Evolutionary conservation across 2,113 vertebrate genomes (phyloP).

Genomic region (Elephantulus edwardii): DNA sequence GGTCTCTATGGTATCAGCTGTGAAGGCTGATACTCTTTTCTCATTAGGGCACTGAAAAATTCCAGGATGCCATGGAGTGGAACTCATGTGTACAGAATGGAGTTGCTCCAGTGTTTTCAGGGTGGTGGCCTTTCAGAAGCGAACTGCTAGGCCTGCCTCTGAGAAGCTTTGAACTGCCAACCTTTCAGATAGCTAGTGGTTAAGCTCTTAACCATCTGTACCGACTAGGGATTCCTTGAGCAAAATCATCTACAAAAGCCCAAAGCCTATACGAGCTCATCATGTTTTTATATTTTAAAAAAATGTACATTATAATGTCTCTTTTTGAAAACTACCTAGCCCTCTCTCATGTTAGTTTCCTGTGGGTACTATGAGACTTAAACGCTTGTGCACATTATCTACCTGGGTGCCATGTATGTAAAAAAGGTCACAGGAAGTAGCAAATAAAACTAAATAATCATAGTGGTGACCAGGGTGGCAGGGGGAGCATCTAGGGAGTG

Average conservation of each 20-base stretch:
- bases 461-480: not conserved
- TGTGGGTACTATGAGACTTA: not conserved
- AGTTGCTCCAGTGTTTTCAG: not conserved
- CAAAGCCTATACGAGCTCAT: not conserved
- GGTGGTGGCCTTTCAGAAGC: not conserved
- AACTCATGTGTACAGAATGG: not conserved
- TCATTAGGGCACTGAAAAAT: not conserved
- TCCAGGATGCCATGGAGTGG: not conserved
- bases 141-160: not conserved
- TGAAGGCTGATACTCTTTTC: not conserved
- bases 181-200: not conserved
- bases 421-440: not conserved
- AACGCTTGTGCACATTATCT: not conserved
- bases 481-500: not conserved
- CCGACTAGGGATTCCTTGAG: not conserved
- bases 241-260: not conserved
- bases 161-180: not conserved
- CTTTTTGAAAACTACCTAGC: not conserved
- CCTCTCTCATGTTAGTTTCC: not conserved
- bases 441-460: not conserved
- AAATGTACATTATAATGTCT: not conserved
- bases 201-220: not conserved
- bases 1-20: not conserved
- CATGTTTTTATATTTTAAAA: too few relatives aligned
- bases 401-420: not conserved